These are phyloP conservation scores for Ceratosolen solmsi DNA, from an alignment of 1,140 invertebrate genomes.

Conservation along the genomic window DNA sequence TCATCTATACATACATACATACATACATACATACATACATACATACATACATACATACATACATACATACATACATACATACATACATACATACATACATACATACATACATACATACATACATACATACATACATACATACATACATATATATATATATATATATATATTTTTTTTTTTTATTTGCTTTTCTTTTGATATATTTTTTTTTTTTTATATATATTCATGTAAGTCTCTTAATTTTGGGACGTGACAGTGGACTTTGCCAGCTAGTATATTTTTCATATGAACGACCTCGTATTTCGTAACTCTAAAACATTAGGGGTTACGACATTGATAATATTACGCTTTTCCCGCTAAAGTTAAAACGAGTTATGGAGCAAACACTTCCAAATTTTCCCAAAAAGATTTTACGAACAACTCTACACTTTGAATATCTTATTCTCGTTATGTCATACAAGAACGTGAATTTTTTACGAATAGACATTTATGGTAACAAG, in stretches of 20 bases:
- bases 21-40: too few species aligned
- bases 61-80: too few species aligned
- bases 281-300: not conserved
- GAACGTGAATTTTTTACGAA: slow-evolving; percentile 23
- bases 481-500: slow-evolving; percentile 49
- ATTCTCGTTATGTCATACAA: slow-evolving; percentile 15
- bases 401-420: not conserved
- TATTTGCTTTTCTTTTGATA: too few species aligned
- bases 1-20: too few species aligned
- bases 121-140: too few species aligned
- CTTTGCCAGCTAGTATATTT: slow-evolving; percentile 32
- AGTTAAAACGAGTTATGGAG: slow-evolving; percentile 13
- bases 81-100: too few species aligned
- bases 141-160: too few species aligned
- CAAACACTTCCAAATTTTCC: slow-evolving; percentile 21
- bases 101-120: too few species aligned
- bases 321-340: slow-evolving; percentile 35
- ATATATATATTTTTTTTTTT: slow-evolving; percentile 18
- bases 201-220: slow-evolving; percentile 3
- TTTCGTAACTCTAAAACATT: slow-evolving; percentile 33
- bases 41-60: too few species aligned
- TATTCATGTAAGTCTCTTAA: slow-evolving; percentile 29
- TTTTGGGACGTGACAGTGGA: slow-evolving; percentile 34
- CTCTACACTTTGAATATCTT: slow-evolving; percentile 29
- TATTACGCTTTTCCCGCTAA: slow-evolving; percentile 24